Evolutionary conservation across 2,113 vertebrate species (phyloP), one percentile per base, ranked within the genome.

Genomic region (Scartelaos histophorus): DNA sequence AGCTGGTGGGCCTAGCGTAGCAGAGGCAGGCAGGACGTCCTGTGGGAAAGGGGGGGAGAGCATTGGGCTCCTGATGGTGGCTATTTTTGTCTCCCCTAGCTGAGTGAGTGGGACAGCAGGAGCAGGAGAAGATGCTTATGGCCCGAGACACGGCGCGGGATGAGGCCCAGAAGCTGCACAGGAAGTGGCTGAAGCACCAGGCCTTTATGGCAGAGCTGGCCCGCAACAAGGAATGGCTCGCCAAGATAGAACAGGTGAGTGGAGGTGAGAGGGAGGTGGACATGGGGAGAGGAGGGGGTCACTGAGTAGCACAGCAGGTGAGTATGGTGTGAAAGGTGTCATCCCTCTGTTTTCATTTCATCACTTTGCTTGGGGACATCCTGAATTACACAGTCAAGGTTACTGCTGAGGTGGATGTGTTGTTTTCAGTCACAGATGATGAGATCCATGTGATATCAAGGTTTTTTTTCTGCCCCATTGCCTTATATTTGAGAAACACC

Each of bases 161-260:
- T 0, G 96, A 97, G 91, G 96, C 96, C 84, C 95, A 95, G 79
- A 96, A 96, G 92, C 94, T 98, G 76, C 96, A 98, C 92, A 95
- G 95, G 90, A 97, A 98, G 88, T 97, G 96, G 96, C 95, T 97
- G 88, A 95, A 95, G 92, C 96, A 97, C 93, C 96, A 96, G 95
- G 95, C 95, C 47, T 96, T 97, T 87, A 96, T 96, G 95, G 95
- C 95, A 15, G 96, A 97, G 82, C 94, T 97, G 91, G 95, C 95
- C 80, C 95, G 95, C 90, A 97, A 97, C 89, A 97, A 96, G 56
- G 96, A 96, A 92, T 97, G 96, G 96, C 89, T 98, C 88, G 95
- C 95, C 90, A 97, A 97, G 90, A 96, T 97, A 66, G 95, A 96
- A 90, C 95, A 94, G 95, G 96, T 96, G 91, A 94, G 92, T 91